Conservation (phyloP, 2,888 invertebrate genomes). For the Podabrus alpinus region DNA sequence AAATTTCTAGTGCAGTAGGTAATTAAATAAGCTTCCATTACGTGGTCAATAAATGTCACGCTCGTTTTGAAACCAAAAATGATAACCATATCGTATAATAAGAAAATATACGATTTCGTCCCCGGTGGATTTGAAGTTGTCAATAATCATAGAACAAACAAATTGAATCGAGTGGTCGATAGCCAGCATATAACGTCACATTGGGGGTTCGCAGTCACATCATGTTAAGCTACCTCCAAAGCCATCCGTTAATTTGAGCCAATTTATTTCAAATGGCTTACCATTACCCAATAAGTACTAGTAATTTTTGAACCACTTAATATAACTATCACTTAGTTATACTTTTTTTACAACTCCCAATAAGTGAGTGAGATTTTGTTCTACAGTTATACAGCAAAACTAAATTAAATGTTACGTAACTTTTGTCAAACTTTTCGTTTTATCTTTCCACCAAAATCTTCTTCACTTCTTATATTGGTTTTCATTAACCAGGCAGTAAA, state of each 20-base stretch:
- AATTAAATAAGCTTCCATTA: neutral
- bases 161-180: conserved; percentile 42
- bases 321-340: conserved; percentile 30
- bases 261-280: conserved; percentile 30
- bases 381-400: neutral
- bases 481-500: neutral
- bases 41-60: conserved; percentile 16
- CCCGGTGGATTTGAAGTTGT: conserved; percentile 34
- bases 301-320: conserved; percentile 33
- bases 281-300: conserved; percentile 30
- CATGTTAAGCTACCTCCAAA: conserved; percentile 20
- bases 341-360: conserved; percentile 25
- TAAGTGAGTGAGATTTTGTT: conserved; percentile 8
- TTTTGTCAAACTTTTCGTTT: neutral
- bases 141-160: conserved; percentile 49
- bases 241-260: conserved; percentile 28
- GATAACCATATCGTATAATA: conserved; percentile 13
- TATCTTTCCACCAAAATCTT: neutral
- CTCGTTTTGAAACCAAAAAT: conserved; percentile 17
- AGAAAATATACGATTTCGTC: conserved; percentile 7
- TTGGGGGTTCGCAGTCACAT: conserved; percentile 28
- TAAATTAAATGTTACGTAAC: neutral
- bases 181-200: conserved; percentile 26
- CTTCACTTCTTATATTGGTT: neutral
- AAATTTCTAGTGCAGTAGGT: neutral